Conservation (phyloP, 2,888 invertebrate genomes). For the Rotaria sp. region DNA sequence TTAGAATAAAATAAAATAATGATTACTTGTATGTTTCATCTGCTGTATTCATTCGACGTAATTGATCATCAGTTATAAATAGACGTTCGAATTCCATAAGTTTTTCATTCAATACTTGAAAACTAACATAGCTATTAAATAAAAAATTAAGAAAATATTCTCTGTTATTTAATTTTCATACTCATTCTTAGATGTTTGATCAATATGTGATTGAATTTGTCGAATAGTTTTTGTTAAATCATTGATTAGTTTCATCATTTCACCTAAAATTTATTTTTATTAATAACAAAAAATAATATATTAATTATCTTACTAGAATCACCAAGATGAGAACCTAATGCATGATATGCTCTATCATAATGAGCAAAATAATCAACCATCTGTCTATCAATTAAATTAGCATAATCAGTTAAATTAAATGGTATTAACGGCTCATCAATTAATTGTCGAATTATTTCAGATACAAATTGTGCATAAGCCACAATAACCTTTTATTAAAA, state of each 20-base stretch:
- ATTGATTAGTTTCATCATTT: background rate
- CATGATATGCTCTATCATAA: background rate
- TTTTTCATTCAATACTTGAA: background rate
- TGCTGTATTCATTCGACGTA: background rate
- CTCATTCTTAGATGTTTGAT: background rate
- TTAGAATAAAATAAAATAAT: background rate
- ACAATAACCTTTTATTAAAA: background rate
- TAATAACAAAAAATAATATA: background rate
- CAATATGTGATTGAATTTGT: background rate
- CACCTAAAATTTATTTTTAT: background rate
- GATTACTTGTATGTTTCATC: background rate
- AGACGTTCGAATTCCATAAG: slow-evolving; percentile 4
- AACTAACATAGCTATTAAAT: background rate
- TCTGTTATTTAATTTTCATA: background rate
- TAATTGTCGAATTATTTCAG: background rate
- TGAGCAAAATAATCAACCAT: background rate
- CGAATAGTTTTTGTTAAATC: background rate
- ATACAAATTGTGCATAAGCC: slow-evolving; percentile 11
- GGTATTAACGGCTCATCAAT: slow-evolving; percentile 11
- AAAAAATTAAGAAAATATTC: background rate
- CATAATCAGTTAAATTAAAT: slow-evolving; percentile 22
- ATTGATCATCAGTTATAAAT: background rate
- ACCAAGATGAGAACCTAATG: background rate
- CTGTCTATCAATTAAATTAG: background rate
- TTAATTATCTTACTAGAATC: background rate